Evolutionary conservation across 1,140 invertebrate genomes (phyloP), one percentile per base, ranked within the genome.

Genomic region (Cheumatopsyche charites): DNA sequence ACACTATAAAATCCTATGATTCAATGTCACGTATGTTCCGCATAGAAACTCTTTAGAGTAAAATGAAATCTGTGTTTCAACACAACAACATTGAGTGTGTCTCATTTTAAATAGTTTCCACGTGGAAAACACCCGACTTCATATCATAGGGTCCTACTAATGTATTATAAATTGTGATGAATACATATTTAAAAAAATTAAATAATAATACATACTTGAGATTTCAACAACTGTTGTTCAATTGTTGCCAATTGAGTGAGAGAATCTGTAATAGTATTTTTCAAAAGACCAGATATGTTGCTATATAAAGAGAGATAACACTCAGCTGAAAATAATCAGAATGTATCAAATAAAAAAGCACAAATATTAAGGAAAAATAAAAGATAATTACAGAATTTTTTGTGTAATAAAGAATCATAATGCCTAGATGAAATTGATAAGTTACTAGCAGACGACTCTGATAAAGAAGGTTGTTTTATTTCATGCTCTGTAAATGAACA

Each of bases 221-320:
- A 63, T 42, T 63, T 63, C 42, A 63, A 17, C 15, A 63, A 63
- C 29, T 63, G 62, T 26, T 63, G 62, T 17, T 63, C 62, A 0
- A 45, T n/a, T 4, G n/a, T 9, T 7, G 62, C 17, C 42, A 63
- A 15, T 63, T 63, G 62, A 12, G 13, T 21, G 1, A 63, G 15
- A 19, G 62, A 41, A 45, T 63, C 9, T 1, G 41, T 45, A 15
- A 63, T 19, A n/a, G 62, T 63, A 21, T 21, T 63, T 42, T 26
- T 41, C 3, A 63, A 15, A 17, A 42, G 26, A 9, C 12, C 23
- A 5, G 29, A 42, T 21, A 42, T 19, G 21, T 45, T 63, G 36
- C 4, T 42, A 21, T 42, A 42, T 11, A 63, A 5, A n/a, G 62
- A 63, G 1, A 42, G 2, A 63, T 63, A 42, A n/a, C 62, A 63